Base-by-base conservation (phyloP, 2,888 invertebrate genomes). In the Lasioglossum oenotherae region DNA sequence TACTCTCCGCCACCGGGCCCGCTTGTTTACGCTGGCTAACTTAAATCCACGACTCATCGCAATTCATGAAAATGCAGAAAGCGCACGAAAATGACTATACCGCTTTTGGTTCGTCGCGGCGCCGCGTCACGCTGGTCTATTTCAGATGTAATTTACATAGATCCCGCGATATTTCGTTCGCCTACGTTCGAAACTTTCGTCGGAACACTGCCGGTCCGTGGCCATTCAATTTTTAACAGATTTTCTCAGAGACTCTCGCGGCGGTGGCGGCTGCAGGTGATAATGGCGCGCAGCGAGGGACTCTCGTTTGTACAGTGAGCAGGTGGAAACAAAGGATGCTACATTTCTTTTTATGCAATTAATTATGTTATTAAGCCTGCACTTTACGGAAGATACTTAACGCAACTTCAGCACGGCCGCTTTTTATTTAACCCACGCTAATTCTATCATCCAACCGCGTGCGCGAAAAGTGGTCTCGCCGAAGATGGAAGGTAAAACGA, bases 1-100 rank as follows among this genome's bases (percentile, higher is more conserved):
- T 69, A 74, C 31, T 57, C 67, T 31, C 64, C 46, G 46, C 23
- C n/a, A 49, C 3, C 27, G 14, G 49, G 12, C 12, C 67, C 41
- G 67, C n/a, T 60, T 78, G 78, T 78, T 76, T 74, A 69, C 78
- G 23, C 23, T 57, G 53, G 71, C 60, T 80, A 86, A 86, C 80
- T 84, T 84, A 79, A 84, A 81, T 71, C 84, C 73, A 38, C 44
- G 77, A 72, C 74, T 41, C 69, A 31, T 49, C 31, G 38, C 49
- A 31, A 77, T 78, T 64, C 60, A 77, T 75, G 71, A 64, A 78
- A 85, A 84, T 80, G 35, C 46, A 69, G 72, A 53, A 71, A 74
- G 31, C 5, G 49, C 16, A 2, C 27, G 35, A 49, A n/a, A 27
- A 53, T 38, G 1, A 44, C 53, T 71, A 75, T 80, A 74, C 57